Percentiles rank a stretch among this genome's conserved stretches.
These are phyloP conservation scores for Rhadina sibilatrix DNA, from an alignment of 2,113 vertebrate species.

Conservation along the genomic window DNA sequence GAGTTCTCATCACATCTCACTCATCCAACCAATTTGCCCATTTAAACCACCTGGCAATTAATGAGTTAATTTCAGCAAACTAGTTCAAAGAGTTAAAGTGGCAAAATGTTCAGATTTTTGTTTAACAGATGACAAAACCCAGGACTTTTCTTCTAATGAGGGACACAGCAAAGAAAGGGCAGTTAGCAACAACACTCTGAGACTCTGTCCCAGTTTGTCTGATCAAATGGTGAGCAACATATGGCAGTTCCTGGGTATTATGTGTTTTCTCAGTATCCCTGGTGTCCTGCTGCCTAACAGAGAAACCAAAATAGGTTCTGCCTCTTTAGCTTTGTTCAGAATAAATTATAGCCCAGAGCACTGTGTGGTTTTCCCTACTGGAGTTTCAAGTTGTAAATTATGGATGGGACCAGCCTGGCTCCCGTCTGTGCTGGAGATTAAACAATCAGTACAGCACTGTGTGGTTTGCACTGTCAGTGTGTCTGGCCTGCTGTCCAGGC, in stretches of 20 bases:
- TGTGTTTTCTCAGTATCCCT: neutral
- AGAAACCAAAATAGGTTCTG: neutral
- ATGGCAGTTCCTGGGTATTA: neutral
- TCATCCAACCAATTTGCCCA: neutral
- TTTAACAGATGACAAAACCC: neutral
- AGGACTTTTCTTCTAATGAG: neutral
- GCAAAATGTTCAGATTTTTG: neutral
- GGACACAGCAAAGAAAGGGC: neutral
- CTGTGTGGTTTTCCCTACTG: neutral
- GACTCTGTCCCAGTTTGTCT: neutral
- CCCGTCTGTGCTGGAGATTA: neutral
- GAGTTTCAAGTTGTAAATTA: constrained; percentile 55
- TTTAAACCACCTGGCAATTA: neutral
- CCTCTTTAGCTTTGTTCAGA: constrained; percentile 8
- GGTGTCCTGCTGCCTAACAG: neutral
- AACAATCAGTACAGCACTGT: neutral
- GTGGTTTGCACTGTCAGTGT: neutral
- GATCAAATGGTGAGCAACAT: neutral
- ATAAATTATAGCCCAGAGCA: constrained; percentile 4
- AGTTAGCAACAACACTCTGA: accelerated
- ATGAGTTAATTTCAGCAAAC: neutral
- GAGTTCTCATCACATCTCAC: neutral
- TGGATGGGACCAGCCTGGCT: neutral
- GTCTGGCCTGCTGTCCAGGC: neutral
- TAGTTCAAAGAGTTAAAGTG: neutral